Percentiles rank a stretch among this genome's conserved stretches.
Conservation (phyloP, 2,888 invertebrate genomes). For the Pristionchus fissidentatus region DNA sequence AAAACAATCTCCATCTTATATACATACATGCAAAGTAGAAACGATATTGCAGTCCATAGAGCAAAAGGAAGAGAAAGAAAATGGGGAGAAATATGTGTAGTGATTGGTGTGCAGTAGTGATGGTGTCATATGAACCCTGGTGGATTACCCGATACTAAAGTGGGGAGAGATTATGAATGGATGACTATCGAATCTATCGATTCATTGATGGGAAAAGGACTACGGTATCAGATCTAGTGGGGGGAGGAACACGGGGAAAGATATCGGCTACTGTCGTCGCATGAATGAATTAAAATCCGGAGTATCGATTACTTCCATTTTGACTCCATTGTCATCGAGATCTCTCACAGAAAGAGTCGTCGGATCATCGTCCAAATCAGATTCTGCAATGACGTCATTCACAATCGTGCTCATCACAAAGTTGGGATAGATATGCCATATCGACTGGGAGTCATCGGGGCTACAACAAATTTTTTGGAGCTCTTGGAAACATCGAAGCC, state of each 20-base stretch:
- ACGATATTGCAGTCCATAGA: constrained; percentile 14
- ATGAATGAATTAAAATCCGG: constrained; percentile 16
- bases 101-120: constrained; percentile 15
- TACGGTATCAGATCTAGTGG: not conserved
- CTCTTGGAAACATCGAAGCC: too few species aligned
- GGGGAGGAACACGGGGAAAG: not conserved
- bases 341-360: constrained; percentile 54
- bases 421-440: too few species aligned
- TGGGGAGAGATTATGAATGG: constrained; percentile 18
- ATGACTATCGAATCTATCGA: constrained; percentile 37
- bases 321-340: constrained; percentile 21
- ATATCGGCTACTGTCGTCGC: not conserved
- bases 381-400: not conserved
- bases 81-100: not conserved
- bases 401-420: too few species aligned
- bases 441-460: too few species aligned
- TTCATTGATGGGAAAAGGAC: not conserved
- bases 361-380: constrained; percentile 55
- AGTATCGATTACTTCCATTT: constrained; percentile 17
- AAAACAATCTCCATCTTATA: constrained; percentile 23
- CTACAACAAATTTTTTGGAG: too few species aligned
- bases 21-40: constrained; percentile 39
- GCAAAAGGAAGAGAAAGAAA: not conserved
- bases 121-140: constrained; percentile 18
- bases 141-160: not conserved